Percentiles rank a stretch among this genome's conserved stretches.
These are phyloP conservation scores for Centropristis striata DNA, from an alignment of 2,113 vertebrate species.

Conservation along the genomic window DNA sequence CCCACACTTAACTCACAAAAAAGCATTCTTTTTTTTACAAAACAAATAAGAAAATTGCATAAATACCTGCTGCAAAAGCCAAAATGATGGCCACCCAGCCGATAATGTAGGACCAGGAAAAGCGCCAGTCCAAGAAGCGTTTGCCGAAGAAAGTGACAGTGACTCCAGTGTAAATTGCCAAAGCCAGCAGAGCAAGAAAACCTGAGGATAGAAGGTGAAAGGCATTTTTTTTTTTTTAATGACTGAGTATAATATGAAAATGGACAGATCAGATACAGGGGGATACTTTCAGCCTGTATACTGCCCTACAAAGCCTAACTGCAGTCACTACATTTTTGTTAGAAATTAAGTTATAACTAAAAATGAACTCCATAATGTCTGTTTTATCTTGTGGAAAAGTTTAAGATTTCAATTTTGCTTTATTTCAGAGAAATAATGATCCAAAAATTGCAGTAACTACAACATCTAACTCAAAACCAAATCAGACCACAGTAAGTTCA, in stretches of 20 bases:
- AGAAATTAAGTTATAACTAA: too few relatives aligned
- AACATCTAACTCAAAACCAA: too few relatives aligned
- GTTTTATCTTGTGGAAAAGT: too few relatives aligned
- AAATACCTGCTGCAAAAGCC: constrained; percentile 83
- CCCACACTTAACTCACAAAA: neutral
- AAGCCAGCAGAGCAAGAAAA: constrained; percentile 86
- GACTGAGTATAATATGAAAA: neutral
- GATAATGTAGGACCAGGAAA: constrained; percentile 91
- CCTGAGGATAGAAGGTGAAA: constrained; percentile 64
- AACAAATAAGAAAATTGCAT: constrained; percentile 2
- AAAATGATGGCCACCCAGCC: constrained; percentile 87
- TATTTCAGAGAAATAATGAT: too few relatives aligned
- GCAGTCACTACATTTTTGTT: too few relatives aligned
- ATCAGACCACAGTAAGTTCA: too few relatives aligned
- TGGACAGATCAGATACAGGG: neutral
- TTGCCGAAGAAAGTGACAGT: constrained; percentile 87
- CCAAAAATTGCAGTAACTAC: too few relatives aligned
- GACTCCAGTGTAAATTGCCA: constrained; percentile 87
- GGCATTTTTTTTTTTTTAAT: too few relatives aligned
- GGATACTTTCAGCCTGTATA: too few relatives aligned
- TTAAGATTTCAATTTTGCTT: too few relatives aligned
- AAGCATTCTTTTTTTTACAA: neutral
- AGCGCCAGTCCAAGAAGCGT: constrained; percentile 86
- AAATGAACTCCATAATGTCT: too few relatives aligned
- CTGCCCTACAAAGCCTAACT: too few relatives aligned